Conservation (phyloP, 2,797 vertebrate genomes). For the Echeneis naucrates region DNA sequence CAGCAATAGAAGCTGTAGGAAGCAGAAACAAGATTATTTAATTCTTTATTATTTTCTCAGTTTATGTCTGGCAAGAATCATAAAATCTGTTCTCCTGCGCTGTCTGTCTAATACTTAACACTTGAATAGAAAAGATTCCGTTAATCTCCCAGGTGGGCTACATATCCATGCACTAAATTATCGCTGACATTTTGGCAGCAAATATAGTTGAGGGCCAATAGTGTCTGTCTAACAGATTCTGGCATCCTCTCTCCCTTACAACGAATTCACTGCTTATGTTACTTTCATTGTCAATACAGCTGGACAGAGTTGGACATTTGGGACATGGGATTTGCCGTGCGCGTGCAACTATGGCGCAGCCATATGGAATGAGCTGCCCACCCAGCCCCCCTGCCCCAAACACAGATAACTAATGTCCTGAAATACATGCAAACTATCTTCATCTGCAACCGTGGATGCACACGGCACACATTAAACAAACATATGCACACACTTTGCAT, state of each 20-base stretch:
- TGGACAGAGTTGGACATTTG: slow-evolving; percentile 59
- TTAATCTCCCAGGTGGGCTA: slow-evolving; percentile 61
- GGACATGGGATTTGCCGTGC: slow-evolving; percentile 51
- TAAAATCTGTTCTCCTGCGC: slow-evolving; percentile 32
- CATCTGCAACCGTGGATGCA: slow-evolving; percentile 3
- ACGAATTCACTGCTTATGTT: slow-evolving; percentile 58
- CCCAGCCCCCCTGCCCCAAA: too few species aligned
- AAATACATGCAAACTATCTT: slow-evolving; percentile 24
- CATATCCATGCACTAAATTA: slow-evolving; percentile 69
- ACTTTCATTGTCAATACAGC: slow-evolving; percentile 72
- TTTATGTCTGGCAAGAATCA: slow-evolving; percentile 36
- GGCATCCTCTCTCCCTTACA: slow-evolving; percentile 42
- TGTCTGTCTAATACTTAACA: slow-evolving; percentile 40
- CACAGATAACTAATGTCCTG: slow-evolving; percentile 49
- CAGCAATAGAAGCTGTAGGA: slow-evolving; percentile 11
- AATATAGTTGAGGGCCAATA: slow-evolving; percentile 59
- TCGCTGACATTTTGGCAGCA: slow-evolving; percentile 76
- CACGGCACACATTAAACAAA: slow-evolving; percentile 28
- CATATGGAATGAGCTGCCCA: slow-evolving; percentile 51
- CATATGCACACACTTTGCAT: slow-evolving; percentile 42
- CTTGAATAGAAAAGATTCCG: slow-evolving; percentile 32
- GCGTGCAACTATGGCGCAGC: slow-evolving; percentile 50
- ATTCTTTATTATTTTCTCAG: slow-evolving; percentile 32
- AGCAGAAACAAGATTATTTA: slow-evolving; percentile 19
- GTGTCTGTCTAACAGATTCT: slow-evolving; percentile 41